These are phyloP conservation scores for Lycaena phlaeas DNA, from an alignment of 2,888 invertebrate genomes.

Conservation along the genomic window DNA sequence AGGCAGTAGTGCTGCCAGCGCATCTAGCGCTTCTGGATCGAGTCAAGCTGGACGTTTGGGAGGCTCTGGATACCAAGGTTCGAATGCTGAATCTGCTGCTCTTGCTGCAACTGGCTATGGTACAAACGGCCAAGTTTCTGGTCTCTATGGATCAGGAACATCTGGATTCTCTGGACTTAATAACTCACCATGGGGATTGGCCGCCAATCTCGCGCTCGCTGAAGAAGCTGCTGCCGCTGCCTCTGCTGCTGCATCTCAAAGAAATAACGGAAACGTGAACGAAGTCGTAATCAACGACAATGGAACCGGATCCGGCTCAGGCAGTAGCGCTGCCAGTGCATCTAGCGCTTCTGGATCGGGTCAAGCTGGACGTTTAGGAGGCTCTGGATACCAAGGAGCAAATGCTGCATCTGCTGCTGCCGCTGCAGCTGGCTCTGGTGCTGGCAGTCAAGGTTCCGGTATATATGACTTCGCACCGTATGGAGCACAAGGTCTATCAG, in stretches of 20 bases:
- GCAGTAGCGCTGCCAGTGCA: neutral
- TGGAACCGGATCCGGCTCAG: conserved; percentile 4
- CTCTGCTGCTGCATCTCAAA: neutral
- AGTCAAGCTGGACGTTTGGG: neutral
- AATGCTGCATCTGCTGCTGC: conserved; percentile 11
- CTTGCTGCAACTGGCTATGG: too few species aligned
- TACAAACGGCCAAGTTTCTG: too few species aligned
- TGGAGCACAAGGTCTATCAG: conserved; percentile 9
- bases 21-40: conserved; percentile 3
- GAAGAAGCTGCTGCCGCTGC: too few species aligned
- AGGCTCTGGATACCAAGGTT: neutral
- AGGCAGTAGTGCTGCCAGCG: neutral
- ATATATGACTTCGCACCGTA: conserved; percentile 1
- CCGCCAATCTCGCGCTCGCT: too few species aligned
- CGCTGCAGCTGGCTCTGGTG: conserved; percentile 10
- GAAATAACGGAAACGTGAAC: neutral
- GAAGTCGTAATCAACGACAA: neutral
- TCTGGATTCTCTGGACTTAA: too few species aligned
- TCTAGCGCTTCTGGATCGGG: neutral
- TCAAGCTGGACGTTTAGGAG: neutral
- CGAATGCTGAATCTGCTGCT: too few species aligned
- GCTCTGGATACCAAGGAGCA: neutral
- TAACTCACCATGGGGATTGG: too few species aligned
- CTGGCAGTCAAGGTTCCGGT: neutral
- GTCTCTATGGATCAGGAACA: neutral